A percentile compares a stretch with the other conserved stretches of the same genome.
Evolutionary conservation across 1,140 invertebrate species (phyloP).

Genomic region (Grapholita molesta): DNA sequence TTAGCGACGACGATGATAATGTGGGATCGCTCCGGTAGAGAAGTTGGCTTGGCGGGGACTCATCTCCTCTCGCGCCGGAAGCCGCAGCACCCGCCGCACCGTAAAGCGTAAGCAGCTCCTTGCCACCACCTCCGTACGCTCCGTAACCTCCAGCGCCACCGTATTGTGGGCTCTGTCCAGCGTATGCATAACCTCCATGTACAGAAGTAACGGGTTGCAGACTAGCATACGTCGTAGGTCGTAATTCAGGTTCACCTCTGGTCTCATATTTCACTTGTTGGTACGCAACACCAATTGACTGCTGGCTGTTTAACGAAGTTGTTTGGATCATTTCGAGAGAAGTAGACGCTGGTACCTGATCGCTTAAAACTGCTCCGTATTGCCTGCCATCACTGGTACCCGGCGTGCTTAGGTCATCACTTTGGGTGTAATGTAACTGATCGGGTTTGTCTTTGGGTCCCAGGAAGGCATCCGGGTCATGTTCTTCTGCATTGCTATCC

Average conservation of each 20-base stretch:
- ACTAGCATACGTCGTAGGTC: constrained; percentile 68
- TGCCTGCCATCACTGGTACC: constrained; percentile 40
- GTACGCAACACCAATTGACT: constrained; percentile 66
- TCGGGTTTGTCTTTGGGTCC: constrained; percentile 52
- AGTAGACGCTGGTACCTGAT: constrained; percentile 50
- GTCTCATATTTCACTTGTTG: constrained; percentile 73
- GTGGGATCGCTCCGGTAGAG: constrained; percentile 80
- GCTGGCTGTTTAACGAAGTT: constrained; percentile 60
- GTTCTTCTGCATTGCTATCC: constrained; percentile 51
- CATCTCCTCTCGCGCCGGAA: constrained; percentile 46
- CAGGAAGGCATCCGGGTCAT: constrained; percentile 44
- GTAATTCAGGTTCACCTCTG: constrained; percentile 54
- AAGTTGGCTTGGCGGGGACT: constrained; percentile 67
- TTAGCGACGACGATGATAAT: constrained; percentile 77
- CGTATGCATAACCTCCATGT: constrained; percentile 51
- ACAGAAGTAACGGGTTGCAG: constrained; percentile 72
- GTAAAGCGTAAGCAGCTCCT: constrained; percentile 70
- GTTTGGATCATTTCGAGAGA: constrained; percentile 72
- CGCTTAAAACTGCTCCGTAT: constrained; percentile 50
- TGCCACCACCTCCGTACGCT: constrained; percentile 48
- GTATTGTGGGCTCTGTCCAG: constrained; percentile 62
- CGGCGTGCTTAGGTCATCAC: constrained; percentile 28
- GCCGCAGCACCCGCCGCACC: constrained; percentile 32
- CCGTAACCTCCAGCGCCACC: constrained; percentile 44
- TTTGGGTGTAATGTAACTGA: constrained; percentile 44